Evolutionary conservation across 2,797 vertebrate genomes (phyloP), one percentile per base, ranked within the genome.

Genomic region (Brachyalestes nurse): DNA sequence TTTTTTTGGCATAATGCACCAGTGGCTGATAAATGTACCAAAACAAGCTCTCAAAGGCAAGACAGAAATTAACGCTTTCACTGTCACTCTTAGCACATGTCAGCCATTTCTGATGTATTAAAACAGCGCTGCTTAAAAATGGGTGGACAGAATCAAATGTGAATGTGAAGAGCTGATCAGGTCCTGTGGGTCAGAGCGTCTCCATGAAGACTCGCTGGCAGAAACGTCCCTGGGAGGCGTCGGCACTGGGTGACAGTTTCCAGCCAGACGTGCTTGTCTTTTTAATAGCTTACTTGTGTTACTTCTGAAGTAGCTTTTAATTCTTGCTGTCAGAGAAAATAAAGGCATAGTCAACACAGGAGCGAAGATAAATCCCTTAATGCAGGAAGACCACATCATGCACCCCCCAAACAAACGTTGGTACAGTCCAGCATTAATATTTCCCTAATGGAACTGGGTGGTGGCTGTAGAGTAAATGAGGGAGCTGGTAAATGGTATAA

Each of bases 51-150:
- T 75, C 57, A 78, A 72, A 82, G 82, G 73, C 67, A 67, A 77
- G 73, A 80, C 72, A 60, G 62, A 73, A 80, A 84, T 84, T 78
- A 76, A 81, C 81, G 85, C 83, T 77, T 79, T 85, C 51, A 86
- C 66, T 65, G 73, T 75, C 76, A 58, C 81, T 86, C 64, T 77
- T 79, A 78, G 75, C 75, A 79, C 75, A 83, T 77, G 82, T 58
- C 82, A 57, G 58, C 74, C 78, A 78, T 86, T 86, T 84, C 70
- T 81, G 72, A 82, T 76, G 84, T 81, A 75, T 85, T 51, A 65
- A 87, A 87, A 83, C 83, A 73, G 77, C 69, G 78, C 66, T 75
- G 64, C 28, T 72, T 34, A 79, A 65, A 84, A 67, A 40, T 10
- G 13, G 42, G 4, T 60, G 60, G 17, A 57, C 72, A 53, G 79